A percentile compares a stretch with the other conserved stretches of the same genome.
Evolutionary conservation across 2,888 invertebrate genomes (phyloP).

Genomic region (Selenia dentaria): DNA sequence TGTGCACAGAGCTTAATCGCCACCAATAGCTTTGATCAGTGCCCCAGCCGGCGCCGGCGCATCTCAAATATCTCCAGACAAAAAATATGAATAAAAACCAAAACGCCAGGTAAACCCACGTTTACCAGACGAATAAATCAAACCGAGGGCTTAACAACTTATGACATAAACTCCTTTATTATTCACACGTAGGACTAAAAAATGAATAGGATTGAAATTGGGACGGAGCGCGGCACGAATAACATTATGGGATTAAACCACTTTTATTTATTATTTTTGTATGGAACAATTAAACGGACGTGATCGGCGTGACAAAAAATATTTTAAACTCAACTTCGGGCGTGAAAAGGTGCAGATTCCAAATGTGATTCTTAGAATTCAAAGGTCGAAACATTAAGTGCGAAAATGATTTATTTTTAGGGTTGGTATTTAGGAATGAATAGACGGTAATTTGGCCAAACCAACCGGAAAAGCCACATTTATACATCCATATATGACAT

Average conservation of each 20-base stretch:
- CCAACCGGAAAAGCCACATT: too few relatives aligned
- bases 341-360: conserved; percentile 30
- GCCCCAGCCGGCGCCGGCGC: conserved; percentile 62
- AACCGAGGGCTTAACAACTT: conserved; percentile 66
- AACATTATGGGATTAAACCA: conserved; percentile 71
- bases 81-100: conserved; percentile 60
- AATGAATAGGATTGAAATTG: conserved; percentile 32
- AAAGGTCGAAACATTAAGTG: conserved; percentile 34
- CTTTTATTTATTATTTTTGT: conserved; percentile 63
- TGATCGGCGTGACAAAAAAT: conserved; percentile 69
- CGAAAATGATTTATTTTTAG: conserved; percentile 41
- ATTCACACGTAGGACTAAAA: conserved; percentile 66
- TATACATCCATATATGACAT: too few relatives aligned
- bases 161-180: conserved; percentile 79
- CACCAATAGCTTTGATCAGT: conserved; percentile 69
- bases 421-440: conserved; percentile 27
- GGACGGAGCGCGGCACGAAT: conserved; percentile 60
- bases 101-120: conserved; percentile 58
- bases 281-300: conserved; percentile 72
- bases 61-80: conserved; percentile 37
- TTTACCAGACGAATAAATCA: conserved; percentile 70
- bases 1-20: conserved; percentile 49
- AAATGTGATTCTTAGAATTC: conserved; percentile 44
- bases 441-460: conserved; percentile 24
- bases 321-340: conserved; percentile 38